Conservation (phyloP, 2,113 vertebrate species). For the Pseudopipra pipra region DNA sequence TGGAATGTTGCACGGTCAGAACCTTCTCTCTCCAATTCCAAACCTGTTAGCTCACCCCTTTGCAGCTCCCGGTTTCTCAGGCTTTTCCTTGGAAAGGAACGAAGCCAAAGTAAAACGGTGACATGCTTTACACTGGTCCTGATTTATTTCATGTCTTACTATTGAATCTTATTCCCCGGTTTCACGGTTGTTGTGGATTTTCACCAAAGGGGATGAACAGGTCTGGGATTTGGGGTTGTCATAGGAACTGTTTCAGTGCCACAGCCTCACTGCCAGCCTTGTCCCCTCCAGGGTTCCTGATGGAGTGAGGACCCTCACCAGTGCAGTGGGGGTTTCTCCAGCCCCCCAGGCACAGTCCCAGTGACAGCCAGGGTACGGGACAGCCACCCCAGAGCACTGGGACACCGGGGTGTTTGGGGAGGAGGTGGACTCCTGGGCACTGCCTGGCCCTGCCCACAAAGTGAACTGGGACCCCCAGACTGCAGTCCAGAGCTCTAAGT, state of each 20-base stretch:
- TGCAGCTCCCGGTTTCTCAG: not conserved
- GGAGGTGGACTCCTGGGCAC: not conserved
- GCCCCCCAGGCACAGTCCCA: not conserved
- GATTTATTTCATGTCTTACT: not conserved
- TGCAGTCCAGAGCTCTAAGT: not conserved
- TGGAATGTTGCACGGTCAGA: fast-evolving
- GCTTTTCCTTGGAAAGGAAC: not conserved
- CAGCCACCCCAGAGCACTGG: fast-evolving
- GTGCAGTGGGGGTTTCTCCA: not conserved
- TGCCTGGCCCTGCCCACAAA: not conserved
- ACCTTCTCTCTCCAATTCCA: not conserved
- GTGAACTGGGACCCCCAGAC: not conserved
- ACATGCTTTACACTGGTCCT: not conserved
- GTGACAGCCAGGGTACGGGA: fast-evolving
- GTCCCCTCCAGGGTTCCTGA: not conserved
- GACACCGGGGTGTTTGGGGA: fast-evolving
- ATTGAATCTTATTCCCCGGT: not conserved
- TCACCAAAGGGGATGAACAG: slow-evolving; percentile 37
- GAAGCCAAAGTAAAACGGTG: not conserved
- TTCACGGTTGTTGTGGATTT: not conserved
- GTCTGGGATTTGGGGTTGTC: slow-evolving; percentile 64
- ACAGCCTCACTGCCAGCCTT: not conserved
- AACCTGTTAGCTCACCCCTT: not conserved
- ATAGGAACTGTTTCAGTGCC: slow-evolving; percentile 57
- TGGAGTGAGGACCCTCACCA: not conserved